Base-by-base conservation (phyloP, 53 echinoderm and acorn worm genomes). In the Zoroaster sp. region DNA sequence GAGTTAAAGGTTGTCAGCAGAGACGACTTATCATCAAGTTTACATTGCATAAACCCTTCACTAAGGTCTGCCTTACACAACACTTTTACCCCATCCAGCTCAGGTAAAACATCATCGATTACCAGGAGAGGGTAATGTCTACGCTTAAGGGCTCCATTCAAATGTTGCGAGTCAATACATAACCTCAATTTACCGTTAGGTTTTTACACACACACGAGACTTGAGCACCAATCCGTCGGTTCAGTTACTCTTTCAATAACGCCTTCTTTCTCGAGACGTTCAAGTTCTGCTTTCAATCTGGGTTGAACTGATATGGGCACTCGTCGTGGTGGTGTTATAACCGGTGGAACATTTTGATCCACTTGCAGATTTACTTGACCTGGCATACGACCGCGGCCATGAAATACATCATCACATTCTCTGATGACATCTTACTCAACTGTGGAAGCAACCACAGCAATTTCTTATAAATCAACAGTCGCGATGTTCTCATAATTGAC, bases 261-360 rank as follows among this genome's bases (percentile, higher is more conserved):
- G 55, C 40, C 23, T 80, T 25, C 23, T 15, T 80, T 17, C 49
- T 68, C 83, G 43, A 83, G 3, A 15, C 69, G 67, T 33, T 83
- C 47, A 17, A 83, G 69, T 83, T 83, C 83, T 8, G 40, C 32
- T 83, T 90, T 89, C 4, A 93, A 23, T 86, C 80, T 86, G 0
- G 49, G 63, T 47, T 73, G 67, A 1, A 93, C 12, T 33, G 87
- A 49, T 4, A 89, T 49, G 6, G 87, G 90, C 10, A 93, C 87
- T 15, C 87, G 38, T 31, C 93, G 37, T 80, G 78, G 80, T 51
- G 93, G 93, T 51, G 77, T 69, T 73, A 89, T 72, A 25, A 80
- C 80, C 0, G 93, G 90, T 15, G 74, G 35, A 12, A 79, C 87
- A 18, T 71, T 11, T 42, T 67, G n/a, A 40, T 93, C 90, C 12